phyloP scores from a whole-genome alignment of 1,140 invertebrate species.

The Nautilus pompilius region DNA sequence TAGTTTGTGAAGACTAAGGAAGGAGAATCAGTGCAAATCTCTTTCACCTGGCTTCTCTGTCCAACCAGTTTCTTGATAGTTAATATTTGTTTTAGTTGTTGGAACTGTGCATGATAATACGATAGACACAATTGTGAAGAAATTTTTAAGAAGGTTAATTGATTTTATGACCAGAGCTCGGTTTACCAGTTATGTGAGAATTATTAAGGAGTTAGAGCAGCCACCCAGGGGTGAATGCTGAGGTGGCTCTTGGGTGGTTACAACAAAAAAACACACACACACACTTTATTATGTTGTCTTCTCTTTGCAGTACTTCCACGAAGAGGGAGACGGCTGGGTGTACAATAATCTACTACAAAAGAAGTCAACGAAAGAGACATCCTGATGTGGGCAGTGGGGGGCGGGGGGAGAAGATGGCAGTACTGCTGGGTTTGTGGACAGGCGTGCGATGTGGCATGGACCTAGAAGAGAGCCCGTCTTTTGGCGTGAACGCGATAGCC shows the following conservation, averaged over 20 bases:
- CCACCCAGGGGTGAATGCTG: not conserved
- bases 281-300: conserved; percentile 6
- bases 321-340: conserved; percentile 31
- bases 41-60: too few species aligned
- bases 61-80: too few species aligned
- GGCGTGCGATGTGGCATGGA: not conserved
- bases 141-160: not conserved
- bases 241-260: not conserved
- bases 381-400: conserved; percentile 3
- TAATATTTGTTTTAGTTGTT: too few species aligned
- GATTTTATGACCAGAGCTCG: not conserved
- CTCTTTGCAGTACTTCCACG: conserved; percentile 38
- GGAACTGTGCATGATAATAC: not conserved
- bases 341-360: conserved; percentile 30
- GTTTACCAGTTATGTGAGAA: not conserved
- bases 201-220: not conserved
- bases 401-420: not conserved
- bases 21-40: too few species aligned
- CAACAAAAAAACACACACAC: not conserved
- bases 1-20: too few species aligned
- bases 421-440: not conserved
- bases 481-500: not conserved
- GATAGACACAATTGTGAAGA: not conserved
- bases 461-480: not conserved
- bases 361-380: not conserved